phyloP scores from a whole-genome alignment of 2,113 vertebrate genomes.

The Catharus minimus region DNA sequence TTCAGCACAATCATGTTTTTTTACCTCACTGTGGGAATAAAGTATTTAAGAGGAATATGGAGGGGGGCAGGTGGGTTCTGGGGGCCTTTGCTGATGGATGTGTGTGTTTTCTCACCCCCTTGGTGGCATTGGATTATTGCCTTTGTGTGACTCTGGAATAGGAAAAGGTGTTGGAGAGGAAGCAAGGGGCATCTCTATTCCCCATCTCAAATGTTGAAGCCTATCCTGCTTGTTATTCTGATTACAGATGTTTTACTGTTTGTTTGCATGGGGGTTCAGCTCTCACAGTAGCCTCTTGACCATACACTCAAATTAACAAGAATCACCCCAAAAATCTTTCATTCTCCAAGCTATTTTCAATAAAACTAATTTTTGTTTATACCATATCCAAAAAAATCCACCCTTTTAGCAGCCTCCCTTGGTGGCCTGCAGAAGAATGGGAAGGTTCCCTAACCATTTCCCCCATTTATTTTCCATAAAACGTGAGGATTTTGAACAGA shows the following conservation, averaged over 20 bases:
- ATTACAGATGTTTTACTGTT: neutral
- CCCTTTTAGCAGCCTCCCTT: neutral
- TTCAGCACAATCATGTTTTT: neutral
- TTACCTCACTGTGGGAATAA: accelerated
- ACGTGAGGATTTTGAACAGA: neutral
- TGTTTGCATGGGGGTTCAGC: neutral
- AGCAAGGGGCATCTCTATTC: neutral
- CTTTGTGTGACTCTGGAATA: neutral
- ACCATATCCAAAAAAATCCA: neutral
- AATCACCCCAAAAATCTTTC: neutral
- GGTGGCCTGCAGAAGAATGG: neutral
- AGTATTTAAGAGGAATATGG: neutral
- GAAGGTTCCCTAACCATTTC: neutral
- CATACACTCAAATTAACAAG: neutral
- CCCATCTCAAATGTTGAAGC: neutral
- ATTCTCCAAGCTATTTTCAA: neutral
- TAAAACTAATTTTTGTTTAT: neutral
- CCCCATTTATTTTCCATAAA: neutral
- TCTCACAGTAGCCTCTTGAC: neutral
- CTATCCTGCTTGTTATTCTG: neutral
- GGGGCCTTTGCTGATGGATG: neutral
- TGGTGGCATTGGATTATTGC: neutral
- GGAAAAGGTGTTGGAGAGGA: neutral
- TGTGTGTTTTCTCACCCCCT: neutral
- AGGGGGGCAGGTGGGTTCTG: neutral